Base-by-base conservation (phyloP, 37 sponge, comb jelly and placozoan species). In the Tethya wilhelma region DNA sequence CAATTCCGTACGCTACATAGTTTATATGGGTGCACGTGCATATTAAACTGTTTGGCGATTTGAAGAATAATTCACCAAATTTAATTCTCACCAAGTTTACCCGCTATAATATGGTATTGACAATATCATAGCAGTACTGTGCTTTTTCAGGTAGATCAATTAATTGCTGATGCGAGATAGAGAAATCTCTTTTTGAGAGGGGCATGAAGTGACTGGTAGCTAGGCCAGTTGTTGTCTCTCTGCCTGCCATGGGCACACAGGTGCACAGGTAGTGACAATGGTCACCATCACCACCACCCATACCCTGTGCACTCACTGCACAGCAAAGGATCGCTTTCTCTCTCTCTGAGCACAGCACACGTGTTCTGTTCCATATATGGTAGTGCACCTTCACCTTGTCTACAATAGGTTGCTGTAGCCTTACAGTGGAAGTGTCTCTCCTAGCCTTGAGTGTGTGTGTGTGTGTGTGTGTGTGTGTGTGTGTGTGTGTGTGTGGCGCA, bases 211-310 rank as follows among this genome's bases (percentile, higher is more conserved):
- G 9, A 49, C 14, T 49, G 53, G 14, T 49, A 14, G 53, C 9
- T 49, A 19, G 53, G n/a, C n/a, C 14, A 19, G 53, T 9, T 49
- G 53, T 19, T 9, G 9, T 26, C 75, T n/a, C 75, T 60, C 59
- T 75, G 75, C n/a, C 11, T 64, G 64, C 82, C 71, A 74, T 87
- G 88, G 88, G 88, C 88, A 87, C 88, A 87, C 88, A 87, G 88
- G 88, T 87, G 88, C 88, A 87, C 88, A 87, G 88, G 88, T 87
- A 87, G 88, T 81, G 88, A 28, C 25, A 12, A 8, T 38, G 36
- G n/a, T 17, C 20, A 49, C 30, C 59, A 38, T 55, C n/a, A 19
- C 14, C 82, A 87, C 88, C 45, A 87, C 88, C 88, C 49, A 59
- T 69, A 67, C 75, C 88, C 88, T 81, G 82, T 87, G 76, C 30